Conservation (phyloP, 1,140 invertebrate genomes). For the Tachypleus tridentatus region DNA sequence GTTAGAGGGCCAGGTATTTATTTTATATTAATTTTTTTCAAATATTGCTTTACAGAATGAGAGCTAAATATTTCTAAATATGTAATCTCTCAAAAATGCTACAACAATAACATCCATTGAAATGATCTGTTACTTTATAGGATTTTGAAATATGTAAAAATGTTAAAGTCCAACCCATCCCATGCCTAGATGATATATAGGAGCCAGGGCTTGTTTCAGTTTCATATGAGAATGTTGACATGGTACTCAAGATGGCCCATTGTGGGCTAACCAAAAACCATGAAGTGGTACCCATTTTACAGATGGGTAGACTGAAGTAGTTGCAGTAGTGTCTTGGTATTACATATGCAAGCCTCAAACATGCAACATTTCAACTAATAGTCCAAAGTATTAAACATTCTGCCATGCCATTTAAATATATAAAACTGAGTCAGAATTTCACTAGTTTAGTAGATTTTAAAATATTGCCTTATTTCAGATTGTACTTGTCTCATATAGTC, state of each 20-base stretch:
- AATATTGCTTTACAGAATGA: not conserved
- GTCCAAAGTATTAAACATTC: too few species aligned
- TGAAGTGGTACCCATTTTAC: too few species aligned
- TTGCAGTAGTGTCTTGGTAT: too few species aligned
- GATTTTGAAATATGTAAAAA: not conserved
- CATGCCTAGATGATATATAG: not conserved
- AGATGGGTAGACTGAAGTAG: too few species aligned
- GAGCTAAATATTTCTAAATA: not conserved
- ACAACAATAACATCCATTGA: not conserved
- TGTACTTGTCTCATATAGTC: not conserved
- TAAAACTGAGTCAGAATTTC: not conserved
- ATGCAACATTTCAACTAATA: too few species aligned
- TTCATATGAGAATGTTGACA: too few species aligned
- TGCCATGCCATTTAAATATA: not conserved
- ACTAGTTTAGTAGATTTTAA: too few species aligned
- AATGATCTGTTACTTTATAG: not conserved
- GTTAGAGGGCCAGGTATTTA: conserved; percentile 58
- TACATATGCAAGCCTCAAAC: too few species aligned
- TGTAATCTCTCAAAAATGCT: not conserved
- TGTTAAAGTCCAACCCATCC: not conserved
- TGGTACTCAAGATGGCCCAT: too few species aligned
- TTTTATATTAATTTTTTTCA: not conserved
- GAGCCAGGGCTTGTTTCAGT: too few species aligned
- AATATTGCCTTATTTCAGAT: not conserved
- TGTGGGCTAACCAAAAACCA: too few species aligned